Conservation (phyloP, 2,797 vertebrate species). For the Cryptoprocta ferox region DNA sequence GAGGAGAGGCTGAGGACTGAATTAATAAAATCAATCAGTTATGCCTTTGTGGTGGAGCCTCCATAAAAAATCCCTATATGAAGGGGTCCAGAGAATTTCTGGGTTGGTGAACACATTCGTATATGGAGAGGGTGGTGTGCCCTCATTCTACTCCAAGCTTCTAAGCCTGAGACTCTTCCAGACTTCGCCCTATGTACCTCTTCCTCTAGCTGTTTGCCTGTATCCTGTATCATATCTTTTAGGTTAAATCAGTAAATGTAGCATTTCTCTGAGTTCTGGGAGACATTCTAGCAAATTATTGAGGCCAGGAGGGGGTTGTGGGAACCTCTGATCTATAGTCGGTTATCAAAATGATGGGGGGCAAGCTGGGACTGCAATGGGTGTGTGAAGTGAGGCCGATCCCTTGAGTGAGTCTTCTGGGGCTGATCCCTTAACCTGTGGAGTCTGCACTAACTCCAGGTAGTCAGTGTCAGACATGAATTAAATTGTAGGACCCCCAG, state of each 20-base stretch:
- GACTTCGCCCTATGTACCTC: neutral
- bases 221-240: neutral
- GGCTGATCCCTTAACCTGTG: too few relatives aligned
- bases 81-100: neutral
- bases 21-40: neutral
- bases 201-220: neutral
- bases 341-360: neutral
- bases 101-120: neutral
- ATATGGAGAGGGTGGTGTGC: neutral
- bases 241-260: neutral
- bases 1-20: neutral
- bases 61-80: neutral
- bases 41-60: neutral
- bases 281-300: neutral
- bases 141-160: neutral
- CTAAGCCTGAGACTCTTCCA: neutral
- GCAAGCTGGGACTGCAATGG: too few relatives aligned
- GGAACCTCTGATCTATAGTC: neutral
- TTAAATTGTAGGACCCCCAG: neutral
- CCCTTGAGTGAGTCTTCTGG: neutral
- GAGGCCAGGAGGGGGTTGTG: neutral
- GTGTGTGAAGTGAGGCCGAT: neutral
- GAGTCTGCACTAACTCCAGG: neutral
- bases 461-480: neutral
- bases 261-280: neutral